These are phyloP conservation scores for Eupithecia centaureata DNA, from an alignment of 2,888 invertebrate genomes.

Conservation along the genomic window DNA sequence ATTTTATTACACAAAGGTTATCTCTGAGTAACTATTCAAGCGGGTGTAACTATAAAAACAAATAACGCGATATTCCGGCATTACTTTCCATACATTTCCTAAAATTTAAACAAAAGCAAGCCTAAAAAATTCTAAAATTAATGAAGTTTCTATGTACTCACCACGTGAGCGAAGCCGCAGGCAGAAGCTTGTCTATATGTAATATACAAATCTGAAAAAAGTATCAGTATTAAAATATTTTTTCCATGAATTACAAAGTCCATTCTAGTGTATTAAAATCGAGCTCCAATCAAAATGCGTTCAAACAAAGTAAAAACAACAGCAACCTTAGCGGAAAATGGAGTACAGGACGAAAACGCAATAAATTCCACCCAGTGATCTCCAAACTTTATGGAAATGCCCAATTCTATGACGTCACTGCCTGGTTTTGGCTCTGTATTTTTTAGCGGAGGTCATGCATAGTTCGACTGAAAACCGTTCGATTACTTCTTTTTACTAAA, in stretches of 20 bases:
- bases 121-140: not conserved
- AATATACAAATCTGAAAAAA: not conserved
- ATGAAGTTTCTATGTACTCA: too few relatives aligned
- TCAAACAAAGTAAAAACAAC: constrained; percentile 20
- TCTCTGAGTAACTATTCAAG: too few relatives aligned
- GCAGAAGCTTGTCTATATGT: too few relatives aligned
- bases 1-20: too few relatives aligned
- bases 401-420: constrained; percentile 15
- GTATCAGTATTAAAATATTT: not conserved
- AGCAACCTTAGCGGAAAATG: constrained; percentile 13
- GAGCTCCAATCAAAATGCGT: not conserved
- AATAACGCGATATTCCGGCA: too few relatives aligned
- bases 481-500: too few relatives aligned
- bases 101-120: too few relatives aligned
- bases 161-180: too few relatives aligned
- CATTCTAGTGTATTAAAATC: constrained; percentile 3
- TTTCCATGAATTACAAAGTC: not conserved
- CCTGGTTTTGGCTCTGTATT: constrained; percentile 5
- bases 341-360: constrained; percentile 18
- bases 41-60: too few relatives aligned
- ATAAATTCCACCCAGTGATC: constrained; percentile 43
- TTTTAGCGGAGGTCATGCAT: not conserved
- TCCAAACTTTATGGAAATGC: constrained; percentile 38
- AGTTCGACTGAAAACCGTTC: too few relatives aligned
- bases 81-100: too few relatives aligned